Evolutionary conservation across 1,140 invertebrate genomes (phyloP).

Genomic region (Heliconius congener): DNA sequence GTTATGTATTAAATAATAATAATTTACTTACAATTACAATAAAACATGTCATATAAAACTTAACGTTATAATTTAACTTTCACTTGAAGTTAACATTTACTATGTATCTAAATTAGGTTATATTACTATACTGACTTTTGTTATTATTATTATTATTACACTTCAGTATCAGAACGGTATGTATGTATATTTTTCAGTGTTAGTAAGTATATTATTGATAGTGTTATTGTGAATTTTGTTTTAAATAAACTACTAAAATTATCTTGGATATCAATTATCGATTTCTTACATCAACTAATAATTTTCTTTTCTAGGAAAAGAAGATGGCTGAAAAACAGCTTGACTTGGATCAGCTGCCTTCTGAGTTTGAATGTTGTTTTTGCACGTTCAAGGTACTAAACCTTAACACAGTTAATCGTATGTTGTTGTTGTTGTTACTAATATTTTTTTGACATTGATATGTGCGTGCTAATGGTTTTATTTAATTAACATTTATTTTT

Average conservation of each 20-base stretch:
- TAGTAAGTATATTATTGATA: background rate
- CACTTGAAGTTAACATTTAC: background rate
- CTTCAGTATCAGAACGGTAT: background rate
- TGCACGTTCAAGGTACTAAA: conserved; percentile 94
- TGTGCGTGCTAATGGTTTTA: conserved; percentile 30
- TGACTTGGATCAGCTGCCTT: conserved; percentile 86
- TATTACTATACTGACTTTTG: background rate
- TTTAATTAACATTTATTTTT: conserved; percentile 39
- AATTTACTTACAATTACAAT: background rate
- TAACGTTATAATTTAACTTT: background rate
- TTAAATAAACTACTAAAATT: conserved; percentile 3
- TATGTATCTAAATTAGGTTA: background rate
- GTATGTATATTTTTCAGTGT: background rate
- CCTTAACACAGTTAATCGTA: conserved; percentile 52
- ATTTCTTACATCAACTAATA: conserved; percentile 59
- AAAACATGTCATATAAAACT: background rate
- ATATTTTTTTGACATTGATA: conserved; percentile 24
- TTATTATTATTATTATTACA: background rate
- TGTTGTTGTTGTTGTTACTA: conserved; percentile 23
- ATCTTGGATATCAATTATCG: background rate
- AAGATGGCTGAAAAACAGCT: conserved; percentile 83
- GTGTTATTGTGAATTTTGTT: background rate
- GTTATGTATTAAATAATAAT: background rate
- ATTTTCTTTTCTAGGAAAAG: conserved; percentile 82
- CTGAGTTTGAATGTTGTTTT: conserved; percentile 97